A percentile compares a stretch with the other conserved stretches of the same genome.
Conservation (phyloP, 1,140 invertebrate genomes). For the Procambarus clarkii region DNA sequence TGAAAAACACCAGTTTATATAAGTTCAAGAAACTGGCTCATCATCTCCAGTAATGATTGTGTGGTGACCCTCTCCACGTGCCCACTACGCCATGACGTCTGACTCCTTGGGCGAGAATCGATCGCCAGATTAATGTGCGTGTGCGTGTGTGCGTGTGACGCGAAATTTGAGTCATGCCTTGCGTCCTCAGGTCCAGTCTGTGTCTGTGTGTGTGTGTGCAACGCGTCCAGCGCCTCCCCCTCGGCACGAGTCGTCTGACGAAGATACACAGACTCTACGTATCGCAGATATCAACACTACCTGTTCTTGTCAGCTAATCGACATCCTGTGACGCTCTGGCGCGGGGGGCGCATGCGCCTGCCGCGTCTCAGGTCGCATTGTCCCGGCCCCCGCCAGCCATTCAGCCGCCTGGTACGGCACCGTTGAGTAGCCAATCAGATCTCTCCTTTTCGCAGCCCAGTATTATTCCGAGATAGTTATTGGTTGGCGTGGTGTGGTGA, state of each 20-base stretch:
- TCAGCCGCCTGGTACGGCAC: conserved; percentile 63
- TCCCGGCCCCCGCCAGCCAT: conserved; percentile 58
- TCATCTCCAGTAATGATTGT: too few relatives aligned
- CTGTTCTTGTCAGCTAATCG: conserved; percentile 56
- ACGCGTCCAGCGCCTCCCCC: background rate
- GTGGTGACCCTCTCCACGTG: too few relatives aligned
- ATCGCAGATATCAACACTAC: conserved; percentile 56
- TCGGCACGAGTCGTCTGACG: background rate
- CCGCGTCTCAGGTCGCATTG: conserved; percentile 11
- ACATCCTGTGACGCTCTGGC: conserved; percentile 54
- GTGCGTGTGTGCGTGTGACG: too few relatives aligned
- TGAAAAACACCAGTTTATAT: too few relatives aligned
- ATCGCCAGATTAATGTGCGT: conserved; percentile 12
- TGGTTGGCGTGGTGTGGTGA: conserved; percentile 32
- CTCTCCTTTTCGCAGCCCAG: conserved; percentile 64
- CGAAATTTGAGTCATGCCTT: too few relatives aligned
- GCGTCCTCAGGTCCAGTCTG: too few relatives aligned
- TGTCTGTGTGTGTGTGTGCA: too few relatives aligned
- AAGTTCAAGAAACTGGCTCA: too few relatives aligned
- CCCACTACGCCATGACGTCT: too few relatives aligned
- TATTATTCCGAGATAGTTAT: conserved; percentile 64
- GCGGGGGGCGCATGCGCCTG: conserved; percentile 17
- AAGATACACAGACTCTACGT: background rate
- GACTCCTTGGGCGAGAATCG: conserved; percentile 4
- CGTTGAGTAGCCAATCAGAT: conserved; percentile 68